phyloP scores from a whole-genome alignment of 37 sponge, comb jelly and placozoan species.

The Lycopodina hypogea region DNA sequence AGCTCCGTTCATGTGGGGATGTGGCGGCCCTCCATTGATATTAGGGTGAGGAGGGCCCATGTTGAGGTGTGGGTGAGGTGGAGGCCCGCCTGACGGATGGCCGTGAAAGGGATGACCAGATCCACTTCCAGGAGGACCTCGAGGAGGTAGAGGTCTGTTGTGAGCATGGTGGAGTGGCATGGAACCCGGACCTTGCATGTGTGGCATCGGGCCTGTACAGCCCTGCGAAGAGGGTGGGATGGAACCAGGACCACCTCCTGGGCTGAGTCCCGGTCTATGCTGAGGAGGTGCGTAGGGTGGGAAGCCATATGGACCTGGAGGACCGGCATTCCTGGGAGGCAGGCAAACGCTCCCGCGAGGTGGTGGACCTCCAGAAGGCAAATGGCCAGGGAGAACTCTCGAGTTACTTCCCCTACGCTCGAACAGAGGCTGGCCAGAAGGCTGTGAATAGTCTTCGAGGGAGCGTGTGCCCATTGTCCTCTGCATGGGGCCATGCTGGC shows the following conservation, averaged over 20 bases:
- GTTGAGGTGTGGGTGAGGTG: neutral
- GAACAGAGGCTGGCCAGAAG: constrained; percentile 10
- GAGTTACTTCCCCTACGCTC: neutral
- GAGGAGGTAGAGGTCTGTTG: neutral
- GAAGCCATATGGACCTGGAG: neutral
- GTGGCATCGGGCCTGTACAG: too few species aligned
- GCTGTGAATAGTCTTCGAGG: constrained; percentile 17
- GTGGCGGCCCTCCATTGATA: neutral
- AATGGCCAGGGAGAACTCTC: neutral
- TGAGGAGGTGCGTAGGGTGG: constrained; percentile 1
- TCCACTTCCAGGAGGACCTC: neutral
- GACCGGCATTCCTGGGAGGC: too few species aligned
- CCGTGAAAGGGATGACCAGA: neutral
- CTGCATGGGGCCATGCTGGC: neutral
- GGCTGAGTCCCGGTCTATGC: neutral
- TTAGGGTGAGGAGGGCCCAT: neutral
- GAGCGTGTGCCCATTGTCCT: neutral
- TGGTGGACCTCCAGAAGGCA: neutral
- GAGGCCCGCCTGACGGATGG: neutral
- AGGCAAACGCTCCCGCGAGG: too few species aligned
- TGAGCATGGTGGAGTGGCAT: neutral
- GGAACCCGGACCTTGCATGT: neutral
- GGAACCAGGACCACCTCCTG: neutral
- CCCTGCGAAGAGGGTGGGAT: neutral
- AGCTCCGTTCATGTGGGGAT: neutral